Evolutionary conservation across 2,797 vertebrate genomes (phyloP).

Genomic region (Pantherophis vulpinus): DNA sequence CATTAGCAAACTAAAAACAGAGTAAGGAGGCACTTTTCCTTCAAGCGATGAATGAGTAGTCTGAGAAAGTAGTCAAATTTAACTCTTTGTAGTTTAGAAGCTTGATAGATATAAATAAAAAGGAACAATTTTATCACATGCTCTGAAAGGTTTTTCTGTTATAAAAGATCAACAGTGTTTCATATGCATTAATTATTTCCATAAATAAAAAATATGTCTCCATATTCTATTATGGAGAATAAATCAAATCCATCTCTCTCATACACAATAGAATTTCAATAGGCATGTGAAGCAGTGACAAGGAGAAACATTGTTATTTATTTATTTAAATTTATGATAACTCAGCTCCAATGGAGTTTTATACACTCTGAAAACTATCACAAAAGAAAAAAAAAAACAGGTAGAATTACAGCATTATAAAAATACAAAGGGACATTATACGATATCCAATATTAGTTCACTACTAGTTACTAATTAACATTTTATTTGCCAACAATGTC

Average conservation of each 20-base stretch:
- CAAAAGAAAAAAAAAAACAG: not conserved
- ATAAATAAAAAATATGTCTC: not conserved
- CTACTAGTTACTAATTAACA: not conserved
- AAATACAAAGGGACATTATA: not conserved
- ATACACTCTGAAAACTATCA: not conserved
- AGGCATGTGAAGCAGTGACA: not conserved
- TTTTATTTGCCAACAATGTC: not conserved
- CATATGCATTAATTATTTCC: not conserved
- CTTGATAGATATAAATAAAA: not conserved
- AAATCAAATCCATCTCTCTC: not conserved
- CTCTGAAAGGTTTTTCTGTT: not conserved
- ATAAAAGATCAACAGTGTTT: not conserved
- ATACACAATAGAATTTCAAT: not conserved
- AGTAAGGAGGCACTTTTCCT: not conserved
- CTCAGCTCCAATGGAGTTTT: not conserved
- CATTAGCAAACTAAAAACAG: not conserved
- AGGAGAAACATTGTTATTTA: not conserved
- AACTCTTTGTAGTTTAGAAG: not conserved
- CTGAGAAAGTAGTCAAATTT: not conserved
- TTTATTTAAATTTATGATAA: not conserved
- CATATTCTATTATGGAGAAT: not conserved
- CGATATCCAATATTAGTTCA: not conserved
- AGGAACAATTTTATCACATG: not conserved
- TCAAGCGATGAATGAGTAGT: conserved; percentile 5
- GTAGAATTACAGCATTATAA: not conserved